Evolutionary conservation across 2,888 invertebrate species (phyloP).

Genomic region (Heteropelma amictum): DNA sequence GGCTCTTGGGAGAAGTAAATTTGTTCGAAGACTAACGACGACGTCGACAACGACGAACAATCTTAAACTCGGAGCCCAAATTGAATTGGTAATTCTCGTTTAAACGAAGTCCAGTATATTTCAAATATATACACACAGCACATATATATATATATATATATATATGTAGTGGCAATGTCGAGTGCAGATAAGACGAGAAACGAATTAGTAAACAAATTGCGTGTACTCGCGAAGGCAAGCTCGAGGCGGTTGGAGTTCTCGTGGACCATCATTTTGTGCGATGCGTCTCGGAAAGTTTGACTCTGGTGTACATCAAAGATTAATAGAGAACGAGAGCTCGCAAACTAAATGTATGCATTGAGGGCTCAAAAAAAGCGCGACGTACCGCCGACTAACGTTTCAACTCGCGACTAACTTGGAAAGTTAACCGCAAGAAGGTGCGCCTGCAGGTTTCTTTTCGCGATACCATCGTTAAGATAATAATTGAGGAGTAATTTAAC

Average conservation of each 20-base stretch:
- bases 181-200: constrained; percentile 34
- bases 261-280: constrained; percentile 48
- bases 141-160: too few species aligned
- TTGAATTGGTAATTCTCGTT: constrained; percentile 50
- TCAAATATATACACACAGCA: too few species aligned
- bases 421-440: constrained; percentile 64
- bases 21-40: constrained; percentile 5
- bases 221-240: constrained; percentile 43
- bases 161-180: constrained; percentile 29
- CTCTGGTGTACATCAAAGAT: background rate
- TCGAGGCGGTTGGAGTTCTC: constrained; percentile 19
- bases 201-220: constrained; percentile 53
- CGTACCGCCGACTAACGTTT: constrained; percentile 67
- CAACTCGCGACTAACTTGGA: constrained; percentile 72
- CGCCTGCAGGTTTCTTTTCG: constrained; percentile 39
- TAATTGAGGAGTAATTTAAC: constrained; percentile 51
- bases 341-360: constrained; percentile 35
- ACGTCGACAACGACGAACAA: background rate
- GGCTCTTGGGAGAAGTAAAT: constrained; percentile 17
- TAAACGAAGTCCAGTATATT: constrained; percentile 40
- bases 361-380: constrained; percentile 30
- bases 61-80: constrained; percentile 29
- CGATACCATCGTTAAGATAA: constrained; percentile 33
- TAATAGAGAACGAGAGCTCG: background rate
- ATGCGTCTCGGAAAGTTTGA: constrained; percentile 41